Evolutionary conservation across 1,140 invertebrate genomes (phyloP).

Genomic region (Gryllus bimaculatus): DNA sequence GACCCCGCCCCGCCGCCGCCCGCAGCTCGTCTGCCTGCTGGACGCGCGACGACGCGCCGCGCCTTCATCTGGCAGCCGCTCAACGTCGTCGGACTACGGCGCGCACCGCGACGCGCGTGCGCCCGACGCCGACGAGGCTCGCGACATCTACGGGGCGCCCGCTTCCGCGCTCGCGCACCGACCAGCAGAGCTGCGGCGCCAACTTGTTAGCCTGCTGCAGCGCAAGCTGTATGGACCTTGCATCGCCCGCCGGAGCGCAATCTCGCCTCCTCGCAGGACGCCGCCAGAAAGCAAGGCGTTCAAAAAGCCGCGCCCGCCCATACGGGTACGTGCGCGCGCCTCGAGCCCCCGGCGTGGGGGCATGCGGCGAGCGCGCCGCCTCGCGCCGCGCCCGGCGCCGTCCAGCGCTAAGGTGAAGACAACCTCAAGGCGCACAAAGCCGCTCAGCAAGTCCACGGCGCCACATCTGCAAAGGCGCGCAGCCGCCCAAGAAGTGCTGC

Average conservation of each 20-base stretch:
- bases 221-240: conserved; percentile 8
- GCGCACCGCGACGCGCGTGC: too few relatives aligned
- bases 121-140: background rate
- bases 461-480: background rate
- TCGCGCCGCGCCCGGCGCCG: background rate
- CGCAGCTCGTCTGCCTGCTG: background rate
- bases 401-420: background rate
- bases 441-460: conserved; percentile 11
- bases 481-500: background rate
- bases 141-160: conserved; percentile 18
- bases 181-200: conserved; percentile 5
- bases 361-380: too few relatives aligned
- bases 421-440: conserved; percentile 8
- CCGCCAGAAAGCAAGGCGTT: background rate
- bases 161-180: conserved; percentile 9
- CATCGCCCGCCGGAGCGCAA: background rate
- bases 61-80: background rate
- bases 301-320: background rate
- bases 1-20: too few relatives aligned
- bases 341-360: too few relatives aligned
- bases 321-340: background rate
- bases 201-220: conserved; percentile 10
- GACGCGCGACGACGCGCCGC: background rate
- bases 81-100: background rate
- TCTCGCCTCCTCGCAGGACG: too few relatives aligned